These are phyloP conservation scores for Chalcis sispes DNA, from an alignment of 2,888 invertebrate genomes.

Conservation along the genomic window DNA sequence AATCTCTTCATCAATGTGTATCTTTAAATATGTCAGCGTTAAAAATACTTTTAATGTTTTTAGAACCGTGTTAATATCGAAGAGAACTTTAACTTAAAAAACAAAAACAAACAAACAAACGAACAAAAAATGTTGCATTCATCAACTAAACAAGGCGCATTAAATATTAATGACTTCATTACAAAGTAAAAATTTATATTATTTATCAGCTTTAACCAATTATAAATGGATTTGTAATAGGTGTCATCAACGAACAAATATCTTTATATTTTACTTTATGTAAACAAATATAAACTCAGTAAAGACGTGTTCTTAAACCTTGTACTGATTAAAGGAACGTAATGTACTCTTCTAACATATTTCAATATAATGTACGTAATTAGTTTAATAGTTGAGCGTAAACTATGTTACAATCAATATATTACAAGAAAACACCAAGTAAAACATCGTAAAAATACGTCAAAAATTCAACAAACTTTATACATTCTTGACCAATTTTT, in stretches of 20 bases:
- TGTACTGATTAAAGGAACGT: slow-evolving; percentile 27
- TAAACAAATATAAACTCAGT: slow-evolving; percentile 35
- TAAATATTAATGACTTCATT: slow-evolving; percentile 17
- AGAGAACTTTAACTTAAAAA: too few species aligned
- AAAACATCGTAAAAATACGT: slow-evolving; percentile 18
- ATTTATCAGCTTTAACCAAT: background rate
- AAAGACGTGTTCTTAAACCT: slow-evolving; percentile 27
- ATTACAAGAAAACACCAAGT: slow-evolving; percentile 20
- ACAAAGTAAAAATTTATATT: background rate
- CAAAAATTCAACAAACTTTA: slow-evolving; percentile 24
- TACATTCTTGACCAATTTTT: slow-evolving; percentile 39
- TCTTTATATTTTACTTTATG: slow-evolving; percentile 32
- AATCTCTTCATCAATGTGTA: slow-evolving; percentile 10
- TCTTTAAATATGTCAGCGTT: slow-evolving; percentile 10
- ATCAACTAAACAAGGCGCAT: slow-evolving; percentile 31
- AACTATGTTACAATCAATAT: slow-evolving; percentile 22
- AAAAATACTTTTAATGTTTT: background rate
- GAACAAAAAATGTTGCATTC: background rate
- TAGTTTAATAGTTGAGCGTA: slow-evolving; percentile 9
- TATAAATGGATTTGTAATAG: background rate
- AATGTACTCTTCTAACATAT: slow-evolving; percentile 42
- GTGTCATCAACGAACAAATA: slow-evolving; percentile 23
- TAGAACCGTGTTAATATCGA: too few species aligned
- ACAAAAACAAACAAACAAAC: too few species aligned
- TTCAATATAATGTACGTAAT: slow-evolving; percentile 44